Base-by-base conservation (phyloP, 2,888 invertebrate genomes). In the Acleris literana region DNA sequence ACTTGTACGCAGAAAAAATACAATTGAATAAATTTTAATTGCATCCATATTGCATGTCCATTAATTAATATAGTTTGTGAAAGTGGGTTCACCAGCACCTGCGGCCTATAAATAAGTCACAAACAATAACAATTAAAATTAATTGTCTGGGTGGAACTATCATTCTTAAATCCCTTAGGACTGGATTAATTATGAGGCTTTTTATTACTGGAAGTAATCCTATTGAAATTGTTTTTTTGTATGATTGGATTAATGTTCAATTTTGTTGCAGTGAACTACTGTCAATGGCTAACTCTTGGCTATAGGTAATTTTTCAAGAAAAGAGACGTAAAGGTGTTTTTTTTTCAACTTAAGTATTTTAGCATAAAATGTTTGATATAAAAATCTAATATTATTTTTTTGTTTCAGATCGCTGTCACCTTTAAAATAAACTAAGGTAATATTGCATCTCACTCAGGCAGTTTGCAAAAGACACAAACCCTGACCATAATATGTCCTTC, bases 51-150 rank as follows among this genome's bases (percentile, higher is more conserved):
- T 13, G 13, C 39, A 39, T 39, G 39, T 39, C 13, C 39, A 13
- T 39, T 39, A 39, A 39, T 39, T 39, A 39, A 4, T 39, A 39
- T 13, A 39, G 39, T 39, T 39, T 39, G 39, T 39, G 39, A 49
- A 11, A 60, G 53, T 51, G 56, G 58, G 54, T 25, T 25, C 9
- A 22, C 44, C 51, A 48, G 52, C 66, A 66, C 66, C 66, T 66
- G 66, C 56, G 13, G 33, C 62, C 56, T 33, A 66, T 62, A 66
- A 66, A 66, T 48, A 66, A 57, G 60, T 62, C 66, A 57, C 62
- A 46, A 56, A 66, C 62, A 66, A 66, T 53, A 39, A 52, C 52
- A 62, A 62, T 66, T 57, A 53, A 61, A 66, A 66, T 62, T 66
- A 66, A 66, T 62, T 52, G 62, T 44, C 25, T 44, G 46, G 17